phyloP scores from a whole-genome alignment of 53 echinoderm and acorn worm species.

The Antedon mediterranea region DNA sequence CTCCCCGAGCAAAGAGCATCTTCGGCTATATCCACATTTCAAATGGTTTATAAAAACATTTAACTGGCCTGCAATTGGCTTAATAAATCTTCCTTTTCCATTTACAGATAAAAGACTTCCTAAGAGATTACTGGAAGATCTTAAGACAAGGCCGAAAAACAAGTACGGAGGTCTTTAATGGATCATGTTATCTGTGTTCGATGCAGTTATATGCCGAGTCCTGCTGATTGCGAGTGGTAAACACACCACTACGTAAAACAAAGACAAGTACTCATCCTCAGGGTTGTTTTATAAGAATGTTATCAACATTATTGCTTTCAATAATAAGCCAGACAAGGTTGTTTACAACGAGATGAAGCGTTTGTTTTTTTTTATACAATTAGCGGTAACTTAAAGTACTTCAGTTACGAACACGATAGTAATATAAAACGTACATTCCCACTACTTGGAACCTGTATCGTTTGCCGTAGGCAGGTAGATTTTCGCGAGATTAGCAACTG shows the following conservation, averaged over 20 bases:
- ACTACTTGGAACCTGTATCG: too few relatives aligned
- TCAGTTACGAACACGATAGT: too few relatives aligned
- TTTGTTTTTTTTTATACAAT: background rate
- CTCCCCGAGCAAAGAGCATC: background rate
- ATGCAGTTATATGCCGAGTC: background rate
- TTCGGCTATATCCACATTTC: background rate
- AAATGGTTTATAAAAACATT: background rate
- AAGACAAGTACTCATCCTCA: background rate
- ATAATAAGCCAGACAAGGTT: background rate
- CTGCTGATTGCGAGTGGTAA: background rate
- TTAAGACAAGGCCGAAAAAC: conserved; percentile 1
- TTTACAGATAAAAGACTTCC: background rate
- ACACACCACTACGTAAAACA: background rate
- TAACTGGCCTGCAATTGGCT: background rate
- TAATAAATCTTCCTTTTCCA: conserved; percentile 1
- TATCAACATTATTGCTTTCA: background rate
- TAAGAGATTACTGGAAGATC: background rate
- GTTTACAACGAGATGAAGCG: background rate
- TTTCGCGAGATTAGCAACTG: too few relatives aligned
- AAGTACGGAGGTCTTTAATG: background rate
- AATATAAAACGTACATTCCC: too few relatives aligned
- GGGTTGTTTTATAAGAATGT: background rate
- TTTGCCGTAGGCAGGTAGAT: too few relatives aligned
- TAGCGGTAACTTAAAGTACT: background rate
- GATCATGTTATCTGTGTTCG: background rate